phyloP scores from a whole-genome alignment of 2,888 invertebrate genomes.

The Synanthedon andrenaeformis region DNA sequence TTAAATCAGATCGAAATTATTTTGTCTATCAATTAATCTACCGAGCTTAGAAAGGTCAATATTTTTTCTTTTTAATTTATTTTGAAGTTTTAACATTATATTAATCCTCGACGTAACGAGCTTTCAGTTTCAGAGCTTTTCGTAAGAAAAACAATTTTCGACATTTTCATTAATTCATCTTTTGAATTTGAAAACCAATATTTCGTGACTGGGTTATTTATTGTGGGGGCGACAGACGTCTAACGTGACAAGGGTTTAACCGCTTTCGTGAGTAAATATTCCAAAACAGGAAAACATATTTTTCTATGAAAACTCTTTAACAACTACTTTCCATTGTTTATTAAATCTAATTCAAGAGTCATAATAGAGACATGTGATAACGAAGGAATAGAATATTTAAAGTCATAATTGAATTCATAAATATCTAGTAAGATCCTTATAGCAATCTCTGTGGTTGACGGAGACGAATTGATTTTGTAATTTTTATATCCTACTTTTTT shows the following conservation, averaged over 20 bases:
- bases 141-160: not conserved
- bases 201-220: not conserved
- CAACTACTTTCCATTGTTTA: not conserved
- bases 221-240: not conserved
- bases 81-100: not conserved
- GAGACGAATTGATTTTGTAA: no score
- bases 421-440: no score
- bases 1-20: no score
- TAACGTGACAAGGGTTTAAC: not conserved
- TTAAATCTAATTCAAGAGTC: not conserved
- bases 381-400: no score
- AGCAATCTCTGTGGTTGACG: no score
- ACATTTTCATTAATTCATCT: not conserved
- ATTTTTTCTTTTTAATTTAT: not conserved
- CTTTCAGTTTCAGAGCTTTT: not conserved
- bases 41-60: no score
- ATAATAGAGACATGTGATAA: no score
- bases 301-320: not conserved
- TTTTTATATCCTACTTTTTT: no score
- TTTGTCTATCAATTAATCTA: no score
- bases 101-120: not conserved
- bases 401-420: no score
- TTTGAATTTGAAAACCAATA: not conserved
- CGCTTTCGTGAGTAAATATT: not conserved
- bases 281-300: not conserved